phyloP scores from a whole-genome alignment of 1,140 invertebrate genomes.

The Cydia splendana region DNA sequence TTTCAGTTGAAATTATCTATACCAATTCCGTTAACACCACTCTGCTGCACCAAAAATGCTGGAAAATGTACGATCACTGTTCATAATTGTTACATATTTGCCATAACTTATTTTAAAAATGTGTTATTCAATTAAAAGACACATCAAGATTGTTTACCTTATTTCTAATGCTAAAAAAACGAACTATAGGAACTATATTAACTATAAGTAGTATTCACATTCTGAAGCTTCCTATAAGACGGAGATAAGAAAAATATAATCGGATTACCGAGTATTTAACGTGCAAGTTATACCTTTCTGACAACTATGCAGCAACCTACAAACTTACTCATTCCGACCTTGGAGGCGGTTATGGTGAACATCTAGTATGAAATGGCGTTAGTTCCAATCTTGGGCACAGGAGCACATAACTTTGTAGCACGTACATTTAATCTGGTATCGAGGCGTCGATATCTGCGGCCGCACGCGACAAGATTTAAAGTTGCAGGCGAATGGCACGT shows the following conservation, averaged over 20 bases:
- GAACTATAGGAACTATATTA: too few species aligned
- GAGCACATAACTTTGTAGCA: slow-evolving; percentile 16
- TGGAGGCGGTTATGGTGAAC: neutral
- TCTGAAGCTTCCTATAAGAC: too few species aligned
- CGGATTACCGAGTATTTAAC: slow-evolving; percentile 1
- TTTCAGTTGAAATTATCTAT: too few species aligned
- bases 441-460: slow-evolving; percentile 40
- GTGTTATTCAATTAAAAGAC: too few species aligned
- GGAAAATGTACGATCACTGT: too few species aligned
- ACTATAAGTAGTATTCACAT: too few species aligned
- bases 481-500: slow-evolving; percentile 45
- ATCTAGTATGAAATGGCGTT: neutral
- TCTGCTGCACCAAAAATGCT: too few species aligned
- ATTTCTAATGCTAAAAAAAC: too few species aligned
- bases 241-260: neutral
- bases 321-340: neutral
- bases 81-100: too few species aligned
- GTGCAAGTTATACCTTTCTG: neutral
- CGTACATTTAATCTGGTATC: slow-evolving; percentile 33
- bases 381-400: neutral
- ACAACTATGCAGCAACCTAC: neutral
- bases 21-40: too few species aligned
- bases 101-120: too few species aligned
- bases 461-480: slow-evolving; percentile 72
- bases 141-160: too few species aligned